phyloP scores from a whole-genome alignment of 2,797 vertebrate species.

The Catharus ustulatus region DNA sequence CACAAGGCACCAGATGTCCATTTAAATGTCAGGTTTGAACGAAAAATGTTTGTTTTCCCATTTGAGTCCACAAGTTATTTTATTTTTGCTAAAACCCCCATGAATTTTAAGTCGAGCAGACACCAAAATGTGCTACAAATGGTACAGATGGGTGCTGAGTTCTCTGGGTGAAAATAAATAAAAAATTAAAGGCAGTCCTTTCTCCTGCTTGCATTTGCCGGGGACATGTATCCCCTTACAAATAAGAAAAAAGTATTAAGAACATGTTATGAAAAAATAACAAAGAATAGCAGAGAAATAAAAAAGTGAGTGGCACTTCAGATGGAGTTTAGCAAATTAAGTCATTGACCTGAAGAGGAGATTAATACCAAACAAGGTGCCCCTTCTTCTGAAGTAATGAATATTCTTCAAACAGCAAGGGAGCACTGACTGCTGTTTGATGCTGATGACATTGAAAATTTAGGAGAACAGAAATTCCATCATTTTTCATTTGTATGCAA shows the following conservation, averaged over 20 bases:
- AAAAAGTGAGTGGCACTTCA: conserved; percentile 83
- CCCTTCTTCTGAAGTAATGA: conserved; percentile 93
- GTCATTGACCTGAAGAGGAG: conserved; percentile 94
- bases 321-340: conserved; percentile 94
- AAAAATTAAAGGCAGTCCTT: not conserved
- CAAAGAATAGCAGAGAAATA: conserved; percentile 77
- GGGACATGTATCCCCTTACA: conserved; percentile 75
- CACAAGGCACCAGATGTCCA: not conserved
- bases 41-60: not conserved
- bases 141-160: not conserved
- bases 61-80: not conserved
- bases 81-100: not conserved
- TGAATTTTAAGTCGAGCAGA: not conserved
- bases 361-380: conserved; percentile 98
- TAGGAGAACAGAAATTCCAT: conserved; percentile 94
- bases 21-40: not conserved
- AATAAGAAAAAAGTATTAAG: conserved; percentile 80
- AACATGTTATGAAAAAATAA: conserved; percentile 83
- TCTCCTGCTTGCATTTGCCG: conserved; percentile 65
- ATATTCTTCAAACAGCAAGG: conserved; percentile 90
- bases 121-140: not conserved
- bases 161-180: not conserved
- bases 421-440: conserved; percentile 85
- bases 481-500: conserved; percentile 99
- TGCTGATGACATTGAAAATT: conserved; percentile 98